Evolutionary conservation across 1,140 invertebrate species (phyloP).

Genomic region (Pantala flavescens): DNA sequence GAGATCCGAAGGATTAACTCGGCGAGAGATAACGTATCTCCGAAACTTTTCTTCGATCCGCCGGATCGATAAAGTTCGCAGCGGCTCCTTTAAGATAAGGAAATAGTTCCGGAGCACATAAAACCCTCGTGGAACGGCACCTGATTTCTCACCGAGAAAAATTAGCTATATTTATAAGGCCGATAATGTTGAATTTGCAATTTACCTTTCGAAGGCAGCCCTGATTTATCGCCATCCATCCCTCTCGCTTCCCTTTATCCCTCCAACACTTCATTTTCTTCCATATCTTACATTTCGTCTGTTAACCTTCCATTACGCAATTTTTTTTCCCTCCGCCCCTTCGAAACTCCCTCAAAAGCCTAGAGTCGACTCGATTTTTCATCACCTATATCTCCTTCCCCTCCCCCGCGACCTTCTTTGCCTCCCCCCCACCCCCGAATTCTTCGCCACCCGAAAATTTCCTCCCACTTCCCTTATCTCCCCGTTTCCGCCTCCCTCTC

Average conservation of each 20-base stretch:
- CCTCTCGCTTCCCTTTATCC: background rate
- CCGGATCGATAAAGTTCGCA: too few relatives aligned
- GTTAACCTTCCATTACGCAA: slow-evolving; percentile 9
- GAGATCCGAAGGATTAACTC: too few relatives aligned
- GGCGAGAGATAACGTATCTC: too few relatives aligned
- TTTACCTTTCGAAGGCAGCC: background rate
- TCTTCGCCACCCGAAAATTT: background rate
- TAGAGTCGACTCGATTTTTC: background rate
- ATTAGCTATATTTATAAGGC: background rate
- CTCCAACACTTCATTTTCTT: background rate
- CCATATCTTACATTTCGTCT: slow-evolving; percentile 3
- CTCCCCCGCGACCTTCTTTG: background rate
- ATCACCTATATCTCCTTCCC: slow-evolving; percentile 1
- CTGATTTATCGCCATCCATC: background rate
- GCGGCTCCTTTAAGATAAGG: too few relatives aligned
- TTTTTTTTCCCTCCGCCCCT: background rate
- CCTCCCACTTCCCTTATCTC: slow-evolving; percentile 3
- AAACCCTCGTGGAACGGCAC: too few relatives aligned
- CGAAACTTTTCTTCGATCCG: too few relatives aligned
- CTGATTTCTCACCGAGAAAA: too few relatives aligned
- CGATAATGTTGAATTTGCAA: background rate
- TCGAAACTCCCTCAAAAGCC: background rate
- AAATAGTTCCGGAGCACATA: too few relatives aligned
- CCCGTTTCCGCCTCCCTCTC: slow-evolving; percentile 5
- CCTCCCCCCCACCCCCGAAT: background rate